phyloP scores from a whole-genome alignment of 2,797 vertebrate species.

The Rhyacichthys aspro region DNA sequence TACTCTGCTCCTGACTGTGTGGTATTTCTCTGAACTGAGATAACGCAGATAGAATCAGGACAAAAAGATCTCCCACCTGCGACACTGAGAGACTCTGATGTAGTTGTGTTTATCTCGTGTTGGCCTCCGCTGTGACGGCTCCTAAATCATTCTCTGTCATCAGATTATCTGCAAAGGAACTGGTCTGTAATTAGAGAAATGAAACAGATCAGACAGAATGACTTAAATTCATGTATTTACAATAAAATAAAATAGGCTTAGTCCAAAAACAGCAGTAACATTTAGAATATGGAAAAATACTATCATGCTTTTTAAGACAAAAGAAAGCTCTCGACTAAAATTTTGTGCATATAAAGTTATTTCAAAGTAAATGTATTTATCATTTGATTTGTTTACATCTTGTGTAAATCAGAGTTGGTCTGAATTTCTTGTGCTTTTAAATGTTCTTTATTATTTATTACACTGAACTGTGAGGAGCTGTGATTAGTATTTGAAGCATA shows the following conservation, averaged over 20 bases:
- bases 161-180: slow-evolving; percentile 43
- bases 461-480: no score
- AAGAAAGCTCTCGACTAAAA: no score
- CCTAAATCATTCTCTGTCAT: slow-evolving; percentile 43
- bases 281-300: slow-evolving; percentile 6
- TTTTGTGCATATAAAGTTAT: no score
- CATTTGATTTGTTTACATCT: no score
- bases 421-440: no score
- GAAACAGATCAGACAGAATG: slow-evolving; percentile 28
- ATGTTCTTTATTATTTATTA: no score
- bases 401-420: no score
- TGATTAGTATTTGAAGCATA: no score
- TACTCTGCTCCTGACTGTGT: slow-evolving; percentile 4
- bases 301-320: no score
- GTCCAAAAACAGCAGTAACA: background rate
- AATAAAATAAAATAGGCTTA: no score
- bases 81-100: background rate
- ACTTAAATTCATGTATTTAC: no score
- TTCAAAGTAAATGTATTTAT: no score
- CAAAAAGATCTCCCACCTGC: slow-evolving; percentile 42
- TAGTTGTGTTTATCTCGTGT: background rate
- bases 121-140: background rate
- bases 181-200: slow-evolving; percentile 24
- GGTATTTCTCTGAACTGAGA: slow-evolving; percentile 61
- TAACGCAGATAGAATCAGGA: slow-evolving; percentile 47